Evolutionary conservation across 2,797 vertebrate genomes (phyloP).

Genomic region (Podargus strigoides): DNA sequence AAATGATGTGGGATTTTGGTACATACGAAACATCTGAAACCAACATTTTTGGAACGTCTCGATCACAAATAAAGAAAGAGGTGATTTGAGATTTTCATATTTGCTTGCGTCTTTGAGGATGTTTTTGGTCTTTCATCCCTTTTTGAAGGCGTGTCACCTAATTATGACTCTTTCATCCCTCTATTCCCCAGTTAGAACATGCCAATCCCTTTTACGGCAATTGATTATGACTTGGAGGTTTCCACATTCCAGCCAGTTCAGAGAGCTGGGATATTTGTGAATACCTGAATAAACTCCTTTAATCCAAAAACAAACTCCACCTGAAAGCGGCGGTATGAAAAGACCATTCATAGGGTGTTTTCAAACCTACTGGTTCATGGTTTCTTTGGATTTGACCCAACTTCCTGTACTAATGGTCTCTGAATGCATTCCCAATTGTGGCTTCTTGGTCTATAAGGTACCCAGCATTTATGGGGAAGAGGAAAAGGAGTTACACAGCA

Average conservation of each 20-base stretch:
- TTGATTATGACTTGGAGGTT: conserved; percentile 73
- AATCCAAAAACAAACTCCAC: conserved; percentile 79
- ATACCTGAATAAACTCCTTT: conserved; percentile 80
- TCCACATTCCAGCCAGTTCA: conserved; percentile 71
- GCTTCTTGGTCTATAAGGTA: conserved; percentile 56
- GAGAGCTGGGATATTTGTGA: conserved; percentile 73
- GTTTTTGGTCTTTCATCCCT: conserved; percentile 65
- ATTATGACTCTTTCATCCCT: conserved; percentile 71
- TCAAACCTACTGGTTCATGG: conserved; percentile 51
- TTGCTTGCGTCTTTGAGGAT: conserved; percentile 54
- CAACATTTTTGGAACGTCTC: not conserved
- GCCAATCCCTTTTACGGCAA: conserved; percentile 66
- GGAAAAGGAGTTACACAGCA: conserved; percentile 54
- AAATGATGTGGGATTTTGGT: not conserved
- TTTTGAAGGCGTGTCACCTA: conserved; percentile 67
- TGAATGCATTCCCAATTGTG: conserved; percentile 67
- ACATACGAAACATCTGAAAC: conserved; percentile 14
- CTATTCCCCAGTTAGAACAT: conserved; percentile 53
- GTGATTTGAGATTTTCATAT: conserved; percentile 50
- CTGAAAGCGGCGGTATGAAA: conserved; percentile 74
- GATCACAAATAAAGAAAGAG: conserved; percentile 53
- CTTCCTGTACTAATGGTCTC: conserved; percentile 78
- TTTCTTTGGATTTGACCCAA: conserved; percentile 65
- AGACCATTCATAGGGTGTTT: conserved; percentile 73
- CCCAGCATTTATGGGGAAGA: conserved; percentile 40